Evolutionary conservation across 30 jellyfish, hydroid and myxozoan species (phyloP).

Genomic region (Haliclystus octoradiatus): DNA sequence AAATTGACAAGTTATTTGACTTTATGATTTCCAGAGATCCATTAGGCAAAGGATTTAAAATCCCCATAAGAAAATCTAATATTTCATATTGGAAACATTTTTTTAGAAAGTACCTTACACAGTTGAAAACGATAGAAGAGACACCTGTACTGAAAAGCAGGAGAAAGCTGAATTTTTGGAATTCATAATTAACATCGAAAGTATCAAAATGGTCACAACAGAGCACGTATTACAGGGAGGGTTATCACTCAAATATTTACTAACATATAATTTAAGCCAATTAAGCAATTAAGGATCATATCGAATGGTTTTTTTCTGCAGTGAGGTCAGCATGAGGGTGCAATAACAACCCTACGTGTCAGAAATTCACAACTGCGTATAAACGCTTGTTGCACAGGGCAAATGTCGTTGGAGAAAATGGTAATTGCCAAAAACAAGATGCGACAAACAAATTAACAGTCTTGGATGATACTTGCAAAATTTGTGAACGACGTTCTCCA

Average conservation of each 20-base stretch:
- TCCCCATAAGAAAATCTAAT: conserved; percentile 9
- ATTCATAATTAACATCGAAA: too few relatives aligned
- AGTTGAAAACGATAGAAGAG: conserved; percentile 16
- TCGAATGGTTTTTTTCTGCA: conserved; percentile 44
- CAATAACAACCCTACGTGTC: conserved; percentile 38
- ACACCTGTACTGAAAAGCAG: too few relatives aligned
- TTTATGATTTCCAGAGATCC: conserved; percentile 20
- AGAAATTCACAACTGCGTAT: conserved; percentile 33
- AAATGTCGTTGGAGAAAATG: conserved; percentile 23
- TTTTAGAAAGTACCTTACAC: conserved; percentile 4
- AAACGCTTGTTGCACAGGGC: conserved; percentile 22
- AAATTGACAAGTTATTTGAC: conserved; percentile 18
- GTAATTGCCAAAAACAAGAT: conserved; percentile 32
- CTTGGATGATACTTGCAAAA: conserved; percentile 15
- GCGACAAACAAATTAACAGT: conserved; percentile 21
- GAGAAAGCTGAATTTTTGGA: too few relatives aligned
- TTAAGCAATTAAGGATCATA: too few relatives aligned
- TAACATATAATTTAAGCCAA: conserved; percentile 34
- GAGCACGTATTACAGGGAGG: too few relatives aligned
- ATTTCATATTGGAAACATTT: conserved; percentile 1
- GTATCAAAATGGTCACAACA: too few relatives aligned
- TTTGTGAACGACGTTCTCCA: conserved; percentile 7
- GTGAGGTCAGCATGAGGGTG: conserved; percentile 30
- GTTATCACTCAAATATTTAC: conserved; percentile 28
- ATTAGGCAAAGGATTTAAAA: conserved; percentile 19